Conservation (phyloP, 2,888 invertebrate species). For the Tridacna crocea region DNA sequence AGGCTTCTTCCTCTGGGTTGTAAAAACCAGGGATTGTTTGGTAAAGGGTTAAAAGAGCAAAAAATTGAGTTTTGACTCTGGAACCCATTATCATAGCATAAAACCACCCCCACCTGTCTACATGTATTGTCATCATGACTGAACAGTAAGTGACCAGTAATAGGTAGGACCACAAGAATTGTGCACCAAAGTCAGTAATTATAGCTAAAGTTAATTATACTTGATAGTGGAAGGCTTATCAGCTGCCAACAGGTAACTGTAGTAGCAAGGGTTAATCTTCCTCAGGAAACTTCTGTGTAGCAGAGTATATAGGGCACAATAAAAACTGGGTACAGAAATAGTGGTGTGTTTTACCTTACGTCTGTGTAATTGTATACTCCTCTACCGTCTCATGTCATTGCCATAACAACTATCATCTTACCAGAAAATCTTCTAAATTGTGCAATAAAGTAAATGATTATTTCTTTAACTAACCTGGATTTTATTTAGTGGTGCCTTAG, state of each 20-base stretch:
- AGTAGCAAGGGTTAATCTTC: conserved; percentile 13
- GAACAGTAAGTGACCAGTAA: no score
- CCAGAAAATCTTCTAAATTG: conserved; percentile 9
- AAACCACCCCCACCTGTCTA: no score
- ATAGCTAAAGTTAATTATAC: conserved; percentile 1
- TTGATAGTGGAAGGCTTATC: conserved; percentile 19
- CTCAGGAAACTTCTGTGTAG: conserved; percentile 11
- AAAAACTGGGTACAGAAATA: conserved; percentile 29
- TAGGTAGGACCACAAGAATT: no score
- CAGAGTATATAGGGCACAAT: conserved; percentile 31
- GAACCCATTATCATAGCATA: no score
- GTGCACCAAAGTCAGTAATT: no score
- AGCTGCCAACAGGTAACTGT: conserved; percentile 14
- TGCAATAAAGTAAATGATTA: not conserved
- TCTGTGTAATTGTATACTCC: conserved; percentile 40
- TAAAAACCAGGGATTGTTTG: no score
- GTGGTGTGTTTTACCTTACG: conserved; percentile 40
- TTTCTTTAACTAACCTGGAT: not conserved
- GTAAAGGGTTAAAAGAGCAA: not conserved
- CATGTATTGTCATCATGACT: no score
- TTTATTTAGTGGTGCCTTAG: not conserved
- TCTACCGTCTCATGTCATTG: conserved; percentile 14
- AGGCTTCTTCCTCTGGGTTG: no score
- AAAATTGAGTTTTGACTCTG: not conserved
- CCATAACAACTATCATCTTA: conserved; percentile 23